phyloP scores from a whole-genome alignment of 2,113 vertebrate genomes.

The Periophthalmodon schlosseri region DNA sequence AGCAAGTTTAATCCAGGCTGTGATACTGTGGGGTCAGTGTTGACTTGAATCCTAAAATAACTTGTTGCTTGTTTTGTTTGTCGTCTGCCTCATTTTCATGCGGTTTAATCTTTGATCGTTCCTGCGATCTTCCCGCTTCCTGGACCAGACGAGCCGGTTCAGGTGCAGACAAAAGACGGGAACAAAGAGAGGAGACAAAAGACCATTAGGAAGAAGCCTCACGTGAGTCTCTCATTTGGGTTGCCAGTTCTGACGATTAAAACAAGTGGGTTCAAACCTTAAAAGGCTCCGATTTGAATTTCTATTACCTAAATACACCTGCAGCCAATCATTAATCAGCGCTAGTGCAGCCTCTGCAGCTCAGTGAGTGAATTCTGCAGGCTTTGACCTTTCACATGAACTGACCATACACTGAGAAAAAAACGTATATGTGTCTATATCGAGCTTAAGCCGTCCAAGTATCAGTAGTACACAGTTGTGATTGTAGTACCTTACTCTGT shows the following conservation, averaged over 20 bases:
- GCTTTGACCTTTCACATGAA: neutral
- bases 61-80: neutral
- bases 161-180: slow-evolving; percentile 30
- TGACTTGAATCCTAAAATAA: neutral
- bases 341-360: no score
- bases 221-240: no score
- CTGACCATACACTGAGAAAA: no score
- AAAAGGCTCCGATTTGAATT: no score
- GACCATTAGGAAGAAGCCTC: slow-evolving; percentile 16
- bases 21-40: neutral
- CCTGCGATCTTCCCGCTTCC: slow-evolving; percentile 18
- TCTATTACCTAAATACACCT: no score
- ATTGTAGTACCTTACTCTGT: neutral
- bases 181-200: neutral
- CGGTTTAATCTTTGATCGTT: slow-evolving; percentile 23
- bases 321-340: no score
- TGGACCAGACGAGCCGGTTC: slow-evolving; percentile 64
- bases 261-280: no score
- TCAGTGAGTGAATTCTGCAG: no score
- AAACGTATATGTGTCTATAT: no score
- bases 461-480: no score
- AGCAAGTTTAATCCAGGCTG: neutral
- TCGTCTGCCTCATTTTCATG: slow-evolving; percentile 22
- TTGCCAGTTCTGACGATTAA: no score
- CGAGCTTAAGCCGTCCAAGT: no score